phyloP scores from a whole-genome alignment of 1,140 invertebrate species.

The Drosophila willistoni region DNA sequence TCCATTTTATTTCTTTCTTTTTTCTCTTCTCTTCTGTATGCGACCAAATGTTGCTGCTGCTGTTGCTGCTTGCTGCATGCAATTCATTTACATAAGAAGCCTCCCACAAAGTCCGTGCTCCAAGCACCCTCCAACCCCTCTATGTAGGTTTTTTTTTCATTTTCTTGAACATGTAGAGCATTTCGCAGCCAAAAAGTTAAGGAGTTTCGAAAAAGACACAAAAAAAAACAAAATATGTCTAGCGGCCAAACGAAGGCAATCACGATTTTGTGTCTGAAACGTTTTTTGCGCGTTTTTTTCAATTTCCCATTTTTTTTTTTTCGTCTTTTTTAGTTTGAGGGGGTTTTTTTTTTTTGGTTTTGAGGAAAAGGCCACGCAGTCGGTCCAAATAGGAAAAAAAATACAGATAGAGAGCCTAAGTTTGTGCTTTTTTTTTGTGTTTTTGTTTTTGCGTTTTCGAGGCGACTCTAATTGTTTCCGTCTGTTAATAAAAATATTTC shows the following conservation, averaged over 20 bases:
- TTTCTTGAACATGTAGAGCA: conserved; percentile 42
- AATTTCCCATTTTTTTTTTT: conserved; percentile 64
- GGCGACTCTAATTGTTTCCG: conserved; percentile 79
- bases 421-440: conserved; percentile 17
- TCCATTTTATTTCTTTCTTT: conserved; percentile 1
- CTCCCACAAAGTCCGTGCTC: conserved; percentile 12
- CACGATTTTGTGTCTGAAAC: conserved; percentile 78
- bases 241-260: conserved; percentile 77
- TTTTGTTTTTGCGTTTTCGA: conserved; percentile 46
- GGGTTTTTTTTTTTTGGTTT: conserved; percentile 28
- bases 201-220: conserved; percentile 17
- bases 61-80: conserved; percentile 3
- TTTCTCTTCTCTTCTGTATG: too few species aligned
- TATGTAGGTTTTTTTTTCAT: neutral
- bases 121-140: conserved; percentile 1
- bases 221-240: conserved; percentile 50
- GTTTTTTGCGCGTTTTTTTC: conserved; percentile 73
- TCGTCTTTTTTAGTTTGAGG: conserved; percentile 19
- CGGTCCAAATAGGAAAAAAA: conserved; percentile 17
- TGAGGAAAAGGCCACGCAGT: conserved; percentile 64
- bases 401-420: conserved; percentile 29
- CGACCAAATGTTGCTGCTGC: neutral
- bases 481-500: conserved; percentile 82
- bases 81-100: conserved; percentile 38
- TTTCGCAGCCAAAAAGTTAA: conserved; percentile 22